Evolutionary conservation across 2,797 vertebrate species (phyloP).

Genomic region (Falco columbarius): DNA sequence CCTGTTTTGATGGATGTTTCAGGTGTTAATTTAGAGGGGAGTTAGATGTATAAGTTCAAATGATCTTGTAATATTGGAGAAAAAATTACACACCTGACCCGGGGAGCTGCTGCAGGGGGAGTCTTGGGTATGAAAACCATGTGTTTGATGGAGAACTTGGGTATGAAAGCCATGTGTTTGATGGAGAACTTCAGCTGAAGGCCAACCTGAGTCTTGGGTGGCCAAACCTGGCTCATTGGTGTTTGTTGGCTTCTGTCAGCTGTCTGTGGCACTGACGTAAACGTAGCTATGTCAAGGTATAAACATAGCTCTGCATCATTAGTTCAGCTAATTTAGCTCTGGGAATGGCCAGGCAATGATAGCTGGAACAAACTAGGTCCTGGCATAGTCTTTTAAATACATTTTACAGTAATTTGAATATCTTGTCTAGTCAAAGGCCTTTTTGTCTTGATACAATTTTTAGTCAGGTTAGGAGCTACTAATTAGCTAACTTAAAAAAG

Average conservation of each 20-base stretch:
- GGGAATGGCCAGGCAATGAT: not conserved
- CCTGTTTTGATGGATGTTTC: not conserved
- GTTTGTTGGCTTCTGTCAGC: not conserved
- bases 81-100: not conserved
- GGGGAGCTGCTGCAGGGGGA: not conserved
- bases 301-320: not conserved
- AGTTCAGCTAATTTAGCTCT: not conserved
- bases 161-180: not conserved
- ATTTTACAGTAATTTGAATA: not conserved
- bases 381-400: not conserved
- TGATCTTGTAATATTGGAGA: not conserved
- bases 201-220: not conserved
- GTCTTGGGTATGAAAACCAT: not conserved
- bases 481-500: not conserved
- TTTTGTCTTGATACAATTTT: not conserved
- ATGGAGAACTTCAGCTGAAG: not conserved
- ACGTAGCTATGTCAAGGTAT: not conserved
- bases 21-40: not conserved
- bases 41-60: not conserved
- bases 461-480: not conserved
- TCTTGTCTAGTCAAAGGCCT: not conserved
- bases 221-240: not conserved
- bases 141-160: not conserved
- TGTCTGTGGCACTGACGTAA: not conserved
- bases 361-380: not conserved